Percentiles rank a stretch among this genome's conserved stretches.
Evolutionary conservation across 2,797 vertebrate genomes (phyloP).

Genomic region (Fundulus diaphanus): DNA sequence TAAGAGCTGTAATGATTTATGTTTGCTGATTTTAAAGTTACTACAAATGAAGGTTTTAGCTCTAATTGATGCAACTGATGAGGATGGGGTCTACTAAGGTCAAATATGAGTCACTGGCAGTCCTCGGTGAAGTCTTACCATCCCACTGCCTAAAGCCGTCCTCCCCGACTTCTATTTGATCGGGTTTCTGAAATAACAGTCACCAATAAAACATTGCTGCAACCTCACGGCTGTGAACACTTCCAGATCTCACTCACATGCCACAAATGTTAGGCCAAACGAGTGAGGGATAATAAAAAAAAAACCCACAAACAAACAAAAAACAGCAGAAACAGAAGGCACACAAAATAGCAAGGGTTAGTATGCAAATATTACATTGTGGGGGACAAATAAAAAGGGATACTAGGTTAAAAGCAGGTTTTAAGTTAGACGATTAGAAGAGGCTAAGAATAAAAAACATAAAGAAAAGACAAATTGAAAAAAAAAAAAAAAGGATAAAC

Average conservation of each 20-base stretch:
- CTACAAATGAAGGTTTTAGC: background rate
- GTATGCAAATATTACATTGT: background rate
- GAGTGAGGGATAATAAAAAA: background rate
- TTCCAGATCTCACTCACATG: slow-evolving; percentile 71
- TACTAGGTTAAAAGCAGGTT: background rate
- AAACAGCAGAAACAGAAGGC: background rate
- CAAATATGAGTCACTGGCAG: slow-evolving; percentile 59
- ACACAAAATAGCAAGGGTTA: slow-evolving; percentile 10
- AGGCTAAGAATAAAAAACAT: background rate
- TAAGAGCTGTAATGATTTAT: slow-evolving; percentile 10
- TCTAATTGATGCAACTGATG: slow-evolving; percentile 5
- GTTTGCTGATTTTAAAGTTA: slow-evolving; percentile 23
- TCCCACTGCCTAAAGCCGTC: slow-evolving; percentile 99
- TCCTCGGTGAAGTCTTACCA: slow-evolving; percentile 87
- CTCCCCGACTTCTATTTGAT: slow-evolving; percentile 97
- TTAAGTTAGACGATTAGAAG: background rate
- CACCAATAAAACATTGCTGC: slow-evolving; percentile 93
- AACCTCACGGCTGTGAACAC: slow-evolving; percentile 78
- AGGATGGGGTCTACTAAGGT: slow-evolving; percentile 14
- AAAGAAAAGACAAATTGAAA: background rate
- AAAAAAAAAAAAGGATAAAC: background rate
- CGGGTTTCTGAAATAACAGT: slow-evolving; percentile 99
- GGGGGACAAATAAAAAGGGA: background rate
- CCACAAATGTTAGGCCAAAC: slow-evolving; percentile 24
- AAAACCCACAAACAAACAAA: too few relatives aligned